Percentiles rank a stretch among this genome's conserved stretches.
phyloP scores from a whole-genome alignment of 2,113 vertebrate species.

The Rhinopomastus cyanomelas region DNA sequence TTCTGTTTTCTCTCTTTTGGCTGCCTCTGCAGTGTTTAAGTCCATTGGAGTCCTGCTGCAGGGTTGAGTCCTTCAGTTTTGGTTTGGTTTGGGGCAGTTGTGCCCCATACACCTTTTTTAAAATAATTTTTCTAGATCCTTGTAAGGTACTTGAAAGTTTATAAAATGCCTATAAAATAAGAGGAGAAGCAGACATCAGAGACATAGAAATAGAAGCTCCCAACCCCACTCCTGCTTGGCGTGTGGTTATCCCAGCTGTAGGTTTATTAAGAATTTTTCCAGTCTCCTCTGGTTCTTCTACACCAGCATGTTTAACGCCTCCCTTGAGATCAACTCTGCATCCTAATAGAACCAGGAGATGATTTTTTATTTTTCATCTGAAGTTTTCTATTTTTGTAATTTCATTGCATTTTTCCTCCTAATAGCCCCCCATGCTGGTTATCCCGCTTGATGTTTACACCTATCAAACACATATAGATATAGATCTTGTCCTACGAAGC shows the following conservation, averaged over 20 bases:
- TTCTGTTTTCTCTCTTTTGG: rapidly evolving
- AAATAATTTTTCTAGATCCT: background rate
- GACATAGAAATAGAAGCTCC: background rate
- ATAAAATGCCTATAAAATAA: background rate
- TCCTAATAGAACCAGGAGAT: background rate
- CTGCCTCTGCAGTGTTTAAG: background rate
- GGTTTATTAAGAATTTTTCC: background rate
- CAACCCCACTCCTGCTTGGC: background rate
- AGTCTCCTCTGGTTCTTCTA: background rate
- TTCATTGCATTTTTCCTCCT: background rate
- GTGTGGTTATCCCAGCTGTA: rapidly evolving
- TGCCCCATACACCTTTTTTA: too few relatives aligned
- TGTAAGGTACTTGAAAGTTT: background rate
- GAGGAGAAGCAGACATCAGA: background rate
- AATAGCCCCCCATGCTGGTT: background rate
- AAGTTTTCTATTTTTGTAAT: background rate
- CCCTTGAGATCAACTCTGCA: background rate
- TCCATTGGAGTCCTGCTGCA: background rate
- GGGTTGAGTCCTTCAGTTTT: background rate
- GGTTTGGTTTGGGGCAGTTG: background rate
- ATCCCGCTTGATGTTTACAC: conserved; percentile 33
- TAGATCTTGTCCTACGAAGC: background rate
- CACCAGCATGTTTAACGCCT: background rate
- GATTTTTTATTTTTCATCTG: background rate
- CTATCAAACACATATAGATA: background rate